Base-by-base conservation (phyloP, 2,797 vertebrate genomes). In the Hozukius guyotensis region DNA sequence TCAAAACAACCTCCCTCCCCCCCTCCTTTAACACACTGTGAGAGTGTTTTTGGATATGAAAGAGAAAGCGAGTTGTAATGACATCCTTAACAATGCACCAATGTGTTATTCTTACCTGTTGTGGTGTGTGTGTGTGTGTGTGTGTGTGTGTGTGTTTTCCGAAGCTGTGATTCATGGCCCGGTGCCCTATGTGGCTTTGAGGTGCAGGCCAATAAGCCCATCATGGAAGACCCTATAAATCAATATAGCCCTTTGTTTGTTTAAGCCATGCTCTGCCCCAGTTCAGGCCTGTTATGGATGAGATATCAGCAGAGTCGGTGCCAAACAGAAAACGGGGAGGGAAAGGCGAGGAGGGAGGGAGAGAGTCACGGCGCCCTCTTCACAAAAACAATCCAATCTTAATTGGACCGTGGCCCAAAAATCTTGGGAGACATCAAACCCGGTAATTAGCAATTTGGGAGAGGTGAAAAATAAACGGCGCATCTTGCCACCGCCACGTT, bases 141-240 rank as follows among this genome's bases (percentile, higher is more conserved):
- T 31, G 31, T 32, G 13, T 24, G 25, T 77, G 59, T 74, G 65
- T 81, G 73, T 66, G 3, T 74, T 86, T 77, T 78, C 42, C 66
- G 75, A 77, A 56, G 78, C 79, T 84, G 77, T 89, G 85, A 92
- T 92, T 94, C 88, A 90, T 92, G 71, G 84, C 83, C 83, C 7
- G 6, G 13, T 93, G 88, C 89, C 90, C 91, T 90, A 71, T 83
- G 85, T 89, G 91, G 85, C 89, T 93, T 87, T 86, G 87, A 91
- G 87, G 84, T 87, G 57, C 80, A 91, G 91, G 88, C 92, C 93
- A 94, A 93, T 93, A 93, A 93, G 80, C 89, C 80, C 87, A 93
- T 94, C 92, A 94, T 88, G 82, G 91, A 90, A 83, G 92, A 89
- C 90, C 77, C 92, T 91, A 92, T 95, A 94, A 94, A 95, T 95